Conservation (phyloP, 2,888 invertebrate species). For the Tipula confusa region DNA sequence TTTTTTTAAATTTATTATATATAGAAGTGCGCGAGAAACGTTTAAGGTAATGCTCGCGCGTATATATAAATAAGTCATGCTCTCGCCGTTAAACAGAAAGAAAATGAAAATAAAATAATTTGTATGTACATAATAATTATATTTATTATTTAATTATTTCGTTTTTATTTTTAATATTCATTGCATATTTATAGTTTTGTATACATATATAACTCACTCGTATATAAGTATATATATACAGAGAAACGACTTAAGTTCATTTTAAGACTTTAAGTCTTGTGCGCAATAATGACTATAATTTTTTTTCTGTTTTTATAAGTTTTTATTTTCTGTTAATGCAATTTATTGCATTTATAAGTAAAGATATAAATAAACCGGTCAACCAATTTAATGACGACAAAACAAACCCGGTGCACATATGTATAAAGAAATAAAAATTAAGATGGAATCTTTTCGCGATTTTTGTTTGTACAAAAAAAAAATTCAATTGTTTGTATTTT, state of each 20-base stretch:
- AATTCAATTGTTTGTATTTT: slow-evolving; percentile 20
- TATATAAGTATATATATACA: not conserved
- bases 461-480: not conserved
- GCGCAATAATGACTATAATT: slow-evolving; percentile 17
- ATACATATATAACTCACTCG: not conserved
- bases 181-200: not conserved
- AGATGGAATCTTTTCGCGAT: slow-evolving; percentile 5
- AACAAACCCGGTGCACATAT: not conserved
- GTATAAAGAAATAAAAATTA: not conserved
- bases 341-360: not conserved
- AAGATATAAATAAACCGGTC: not conserved
- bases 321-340: slow-evolving; percentile 25
- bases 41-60: not conserved
- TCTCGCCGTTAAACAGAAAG: not conserved
- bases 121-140: not conserved
- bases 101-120: not conserved
- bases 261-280: slow-evolving; percentile 13
- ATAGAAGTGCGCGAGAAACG: not conserved
- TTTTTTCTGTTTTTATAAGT: not conserved
- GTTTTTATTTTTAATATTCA: not conserved
- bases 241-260: not conserved
- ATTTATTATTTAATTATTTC: slow-evolving; percentile 20
- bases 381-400: slow-evolving; percentile 16
- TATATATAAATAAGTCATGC: not conserved
- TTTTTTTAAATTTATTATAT: not conserved